phyloP scores from a whole-genome alignment of 1,140 invertebrate species.

The Dinoponera quadriceps region DNA sequence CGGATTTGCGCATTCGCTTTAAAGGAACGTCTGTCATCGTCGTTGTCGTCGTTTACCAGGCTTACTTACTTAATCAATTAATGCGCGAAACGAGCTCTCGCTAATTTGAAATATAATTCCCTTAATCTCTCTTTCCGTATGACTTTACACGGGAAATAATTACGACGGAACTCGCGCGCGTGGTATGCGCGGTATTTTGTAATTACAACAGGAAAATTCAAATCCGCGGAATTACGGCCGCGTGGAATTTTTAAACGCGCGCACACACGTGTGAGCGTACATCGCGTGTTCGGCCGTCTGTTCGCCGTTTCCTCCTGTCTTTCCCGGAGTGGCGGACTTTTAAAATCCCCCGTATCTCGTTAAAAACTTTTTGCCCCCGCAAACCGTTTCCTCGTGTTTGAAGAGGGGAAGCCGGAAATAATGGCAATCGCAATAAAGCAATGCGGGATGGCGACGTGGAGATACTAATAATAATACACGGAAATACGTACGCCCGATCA shows the following conservation, averaged over 20 bases:
- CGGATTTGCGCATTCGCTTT: neutral
- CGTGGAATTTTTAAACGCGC: slow-evolving; percentile 39
- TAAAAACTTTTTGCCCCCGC: neutral
- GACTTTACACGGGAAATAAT: slow-evolving; percentile 28
- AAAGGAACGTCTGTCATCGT: too few relatives aligned
- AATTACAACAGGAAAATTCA: slow-evolving; percentile 43
- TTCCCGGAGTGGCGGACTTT: neutral
- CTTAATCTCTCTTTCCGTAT: neutral
- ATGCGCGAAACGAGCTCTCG: neutral
- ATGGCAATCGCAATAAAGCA: neutral
- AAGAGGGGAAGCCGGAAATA: neutral
- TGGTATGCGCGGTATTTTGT: slow-evolving; percentile 21
- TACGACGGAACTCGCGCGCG: neutral
- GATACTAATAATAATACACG: slow-evolving; percentile 7
- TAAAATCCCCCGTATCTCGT: neutral
- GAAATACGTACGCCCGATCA: neutral
- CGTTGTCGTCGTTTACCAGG: neutral
- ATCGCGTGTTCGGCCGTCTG: slow-evolving; percentile 18
- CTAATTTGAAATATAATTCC: slow-evolving; percentile 25
- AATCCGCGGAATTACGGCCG: slow-evolving; percentile 31
- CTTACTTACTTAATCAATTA: neutral
- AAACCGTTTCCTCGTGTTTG: neutral
- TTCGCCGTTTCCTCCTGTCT: slow-evolving; percentile 12
- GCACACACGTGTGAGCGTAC: neutral
- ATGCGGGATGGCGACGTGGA: too few relatives aligned